Conservation (phyloP, 2,797 vertebrate species). For the Rhinogobio ventralis region DNA sequence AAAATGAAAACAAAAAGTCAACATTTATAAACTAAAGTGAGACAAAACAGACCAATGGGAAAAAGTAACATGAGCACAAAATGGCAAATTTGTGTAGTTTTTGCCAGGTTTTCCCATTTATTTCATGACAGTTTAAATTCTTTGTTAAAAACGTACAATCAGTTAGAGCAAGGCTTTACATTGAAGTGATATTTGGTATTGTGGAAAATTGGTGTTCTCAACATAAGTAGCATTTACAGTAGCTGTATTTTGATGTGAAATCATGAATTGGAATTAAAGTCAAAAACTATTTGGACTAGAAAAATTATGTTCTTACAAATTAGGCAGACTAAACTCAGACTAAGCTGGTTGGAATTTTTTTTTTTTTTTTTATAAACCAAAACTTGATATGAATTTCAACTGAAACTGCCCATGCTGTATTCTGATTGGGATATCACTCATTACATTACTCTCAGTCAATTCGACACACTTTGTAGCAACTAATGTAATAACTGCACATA, state of each 20-base stretch:
- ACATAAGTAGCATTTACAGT: background rate
- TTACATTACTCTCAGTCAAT: too few species aligned
- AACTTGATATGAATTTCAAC: background rate
- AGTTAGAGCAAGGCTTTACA: background rate
- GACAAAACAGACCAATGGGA: background rate
- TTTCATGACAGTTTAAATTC: background rate
- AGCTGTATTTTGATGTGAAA: background rate
- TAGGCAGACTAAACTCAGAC: background rate
- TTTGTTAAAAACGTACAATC: background rate
- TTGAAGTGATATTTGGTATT: background rate
- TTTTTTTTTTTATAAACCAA: background rate
- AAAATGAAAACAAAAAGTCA: constrained; percentile 24
- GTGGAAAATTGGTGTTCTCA: background rate
- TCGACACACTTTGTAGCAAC: too few species aligned
- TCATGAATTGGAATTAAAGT: background rate
- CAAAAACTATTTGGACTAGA: background rate
- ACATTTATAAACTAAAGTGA: constrained; percentile 22
- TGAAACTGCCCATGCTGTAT: background rate
- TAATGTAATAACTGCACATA: too few species aligned
- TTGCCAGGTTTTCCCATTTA: background rate
- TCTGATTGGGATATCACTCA: background rate
- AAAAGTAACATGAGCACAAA: constrained; percentile 3
- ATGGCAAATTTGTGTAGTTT: background rate
- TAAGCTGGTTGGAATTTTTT: background rate
- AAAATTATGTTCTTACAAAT: background rate